These are phyloP conservation scores for Manis javanica DNA, from an alignment of 2,797 vertebrate species.

Conservation along the genomic window DNA sequence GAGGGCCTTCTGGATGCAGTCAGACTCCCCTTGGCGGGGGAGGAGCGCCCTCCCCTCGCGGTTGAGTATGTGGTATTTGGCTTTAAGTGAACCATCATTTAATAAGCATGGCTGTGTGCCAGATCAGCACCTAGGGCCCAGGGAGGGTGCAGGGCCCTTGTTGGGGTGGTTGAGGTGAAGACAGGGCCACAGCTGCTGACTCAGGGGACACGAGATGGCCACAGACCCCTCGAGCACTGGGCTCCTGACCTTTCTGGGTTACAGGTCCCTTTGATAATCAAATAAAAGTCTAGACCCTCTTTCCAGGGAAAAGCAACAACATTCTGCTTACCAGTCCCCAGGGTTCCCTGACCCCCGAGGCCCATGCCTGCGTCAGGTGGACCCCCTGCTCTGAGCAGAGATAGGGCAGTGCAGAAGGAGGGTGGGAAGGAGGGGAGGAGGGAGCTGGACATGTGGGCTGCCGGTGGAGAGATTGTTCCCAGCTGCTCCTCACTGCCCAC, in stretches of 20 bases:
- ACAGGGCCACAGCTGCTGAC: neutral
- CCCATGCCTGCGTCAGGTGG: neutral
- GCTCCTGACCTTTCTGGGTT: neutral
- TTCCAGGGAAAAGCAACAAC: neutral
- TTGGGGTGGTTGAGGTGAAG: too few relatives aligned
- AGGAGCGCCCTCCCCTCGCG: neutral
- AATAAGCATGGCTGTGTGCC: neutral
- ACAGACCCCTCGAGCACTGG: neutral
- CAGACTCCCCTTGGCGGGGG: neutral
- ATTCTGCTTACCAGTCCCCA: neutral
- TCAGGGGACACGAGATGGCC: neutral
- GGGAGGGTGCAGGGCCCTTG: neutral
- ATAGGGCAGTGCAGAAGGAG: neutral
- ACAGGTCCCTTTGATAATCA: neutral
- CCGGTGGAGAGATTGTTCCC: neutral
- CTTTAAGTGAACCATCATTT: neutral
- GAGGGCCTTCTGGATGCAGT: neutral
- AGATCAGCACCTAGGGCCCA: neutral
- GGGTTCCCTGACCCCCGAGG: neutral
- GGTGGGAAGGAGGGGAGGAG: neutral
- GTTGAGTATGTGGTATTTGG: neutral
- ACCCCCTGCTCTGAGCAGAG: neutral
- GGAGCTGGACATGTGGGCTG: accelerated
- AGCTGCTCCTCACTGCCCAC: neutral
- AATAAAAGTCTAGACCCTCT: neutral